Percentiles rank a stretch among this genome's conserved stretches.
These are phyloP conservation scores for Zaprionus gabonicus DNA, from an alignment of 1,140 invertebrate genomes.

Conservation along the genomic window DNA sequence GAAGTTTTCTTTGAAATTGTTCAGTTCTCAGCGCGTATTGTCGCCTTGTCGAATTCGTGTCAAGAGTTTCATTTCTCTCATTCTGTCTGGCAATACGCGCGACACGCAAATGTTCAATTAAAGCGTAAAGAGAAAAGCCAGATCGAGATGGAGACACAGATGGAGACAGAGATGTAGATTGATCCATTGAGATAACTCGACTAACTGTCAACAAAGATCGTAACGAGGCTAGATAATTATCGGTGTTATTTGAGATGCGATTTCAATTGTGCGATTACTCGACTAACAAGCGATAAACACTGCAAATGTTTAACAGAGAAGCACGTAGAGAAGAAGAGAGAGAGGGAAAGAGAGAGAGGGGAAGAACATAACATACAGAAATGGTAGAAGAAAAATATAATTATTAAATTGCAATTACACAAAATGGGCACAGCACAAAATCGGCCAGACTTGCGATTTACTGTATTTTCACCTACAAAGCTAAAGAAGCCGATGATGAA, in stretches of 20 bases:
- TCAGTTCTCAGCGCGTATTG: conserved; percentile 7
- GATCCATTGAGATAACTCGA: conserved; percentile 5
- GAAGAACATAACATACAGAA: conserved; percentile 30
- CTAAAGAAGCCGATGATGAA: conserved; percentile 21
- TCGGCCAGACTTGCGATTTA: conserved; percentile 52
- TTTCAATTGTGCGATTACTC: conserved; percentile 15
- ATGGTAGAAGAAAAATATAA: conserved; percentile 47
- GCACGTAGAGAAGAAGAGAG: conserved; percentile 39
- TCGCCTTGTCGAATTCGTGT: conserved; percentile 48
- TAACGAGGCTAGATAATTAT: conserved; percentile 37
- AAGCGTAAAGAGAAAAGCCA: conserved; percentile 34
- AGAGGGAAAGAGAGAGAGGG: conserved; percentile 8
- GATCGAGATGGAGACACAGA: background rate
- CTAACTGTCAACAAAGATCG: conserved; percentile 34
- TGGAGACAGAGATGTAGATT: background rate
- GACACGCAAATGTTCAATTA: conserved; percentile 75
- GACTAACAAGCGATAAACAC: conserved; percentile 6
- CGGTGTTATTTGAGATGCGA: conserved; percentile 20
- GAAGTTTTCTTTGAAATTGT: background rate
- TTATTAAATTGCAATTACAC: conserved; percentile 66
- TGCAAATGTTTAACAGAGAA: background rate
- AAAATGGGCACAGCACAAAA: conserved; percentile 43
- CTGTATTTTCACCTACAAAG: conserved; percentile 78
- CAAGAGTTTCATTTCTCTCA: conserved; percentile 57
- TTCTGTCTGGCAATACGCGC: background rate